Base-by-base conservation (phyloP, 2,888 invertebrate species). In the Aspidiotus destructor region DNA sequence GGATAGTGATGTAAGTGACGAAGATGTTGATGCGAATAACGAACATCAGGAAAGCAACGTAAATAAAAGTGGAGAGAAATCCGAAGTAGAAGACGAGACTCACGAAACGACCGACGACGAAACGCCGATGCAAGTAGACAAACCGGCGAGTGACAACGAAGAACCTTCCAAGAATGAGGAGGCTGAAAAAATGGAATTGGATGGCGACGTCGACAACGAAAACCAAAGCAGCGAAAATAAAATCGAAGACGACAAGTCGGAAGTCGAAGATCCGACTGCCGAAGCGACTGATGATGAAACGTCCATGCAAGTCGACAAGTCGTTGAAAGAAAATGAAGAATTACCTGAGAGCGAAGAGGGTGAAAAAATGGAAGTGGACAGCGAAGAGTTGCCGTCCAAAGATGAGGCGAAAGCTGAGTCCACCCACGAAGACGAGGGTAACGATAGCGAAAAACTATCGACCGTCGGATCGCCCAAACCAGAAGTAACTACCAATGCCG, bases 261-360 rank as follows among this genome's bases (percentile, higher is more conserved):
- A 62, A 67, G 77, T 78, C 68, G 77, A 78, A 73, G 75, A 76
- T 41, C 77, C 77, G 76, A 77, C 77, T 70, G 77, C 77, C 65
- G 77, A 79, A 40, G 78, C 73, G 76, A 72, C 77, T 77, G 8
- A 78, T 77, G 57, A 69, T 61, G 53, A 52, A 65, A 62, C 17
- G 70, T 70, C 11, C 16, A 68, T 70, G 55, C 69, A 70, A 15
- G 72, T 71, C 28, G 69, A 70, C 41, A 53, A 48, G 44, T 13
- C 52, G 40, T 17, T 41, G 28, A 11, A 13, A 48, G 60, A 40
- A 28, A 41, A 17, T 16, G 48, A 13, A 28, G 60, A 13, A 41
- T 52, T 41, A n/a, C 15, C 60, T 8, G 16, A 58, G 41, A 42
- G 13, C 52, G 69, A 62, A 54, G 44, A 64, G 52, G 60, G 62